Evolutionary conservation across 2,797 vertebrate species (phyloP).

Genomic region (Sorex maritimensis): DNA sequence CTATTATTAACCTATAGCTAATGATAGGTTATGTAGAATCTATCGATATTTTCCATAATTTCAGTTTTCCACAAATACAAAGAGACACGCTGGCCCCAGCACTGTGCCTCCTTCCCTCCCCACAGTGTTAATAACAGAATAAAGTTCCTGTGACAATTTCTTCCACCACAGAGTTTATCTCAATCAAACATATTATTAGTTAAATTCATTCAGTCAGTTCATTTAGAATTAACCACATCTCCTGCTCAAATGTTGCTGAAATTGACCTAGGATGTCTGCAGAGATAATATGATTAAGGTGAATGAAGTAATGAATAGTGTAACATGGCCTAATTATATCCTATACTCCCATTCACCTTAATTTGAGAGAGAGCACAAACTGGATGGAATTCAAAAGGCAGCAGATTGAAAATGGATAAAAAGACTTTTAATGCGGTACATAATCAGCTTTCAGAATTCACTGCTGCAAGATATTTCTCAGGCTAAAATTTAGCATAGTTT

Average conservation of each 20-base stretch:
- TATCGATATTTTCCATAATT: neutral
- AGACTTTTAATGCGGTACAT: conserved; percentile 82
- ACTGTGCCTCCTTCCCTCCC: neutral
- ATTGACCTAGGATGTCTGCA: conserved; percentile 80
- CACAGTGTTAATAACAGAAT: conserved; percentile 72
- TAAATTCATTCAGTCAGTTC: conserved; percentile 67
- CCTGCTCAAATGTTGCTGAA: conserved; percentile 79
- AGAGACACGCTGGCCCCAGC: neutral
- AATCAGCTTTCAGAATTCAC: conserved; percentile 87
- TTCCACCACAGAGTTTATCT: conserved; percentile 78
- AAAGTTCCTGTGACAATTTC: conserved; percentile 68
- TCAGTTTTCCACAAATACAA: conserved; percentile 61
- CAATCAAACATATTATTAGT: conserved; percentile 82
- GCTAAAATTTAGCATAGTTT: conserved; percentile 85
- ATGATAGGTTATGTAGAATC: neutral
- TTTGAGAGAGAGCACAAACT: conserved; percentile 84
- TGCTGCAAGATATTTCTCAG: conserved; percentile 83
- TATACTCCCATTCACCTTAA: conserved; percentile 83
- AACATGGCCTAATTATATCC: conserved; percentile 79
- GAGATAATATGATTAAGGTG: conserved; percentile 83
- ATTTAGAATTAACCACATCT: conserved; percentile 82
- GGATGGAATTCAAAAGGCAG: conserved; percentile 87
- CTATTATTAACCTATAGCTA: conserved; percentile 37
- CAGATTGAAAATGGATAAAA: conserved; percentile 86
- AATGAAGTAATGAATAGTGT: conserved; percentile 80